Conservation (phyloP, 2,113 vertebrate species). For the Mormoops blainvillei region DNA sequence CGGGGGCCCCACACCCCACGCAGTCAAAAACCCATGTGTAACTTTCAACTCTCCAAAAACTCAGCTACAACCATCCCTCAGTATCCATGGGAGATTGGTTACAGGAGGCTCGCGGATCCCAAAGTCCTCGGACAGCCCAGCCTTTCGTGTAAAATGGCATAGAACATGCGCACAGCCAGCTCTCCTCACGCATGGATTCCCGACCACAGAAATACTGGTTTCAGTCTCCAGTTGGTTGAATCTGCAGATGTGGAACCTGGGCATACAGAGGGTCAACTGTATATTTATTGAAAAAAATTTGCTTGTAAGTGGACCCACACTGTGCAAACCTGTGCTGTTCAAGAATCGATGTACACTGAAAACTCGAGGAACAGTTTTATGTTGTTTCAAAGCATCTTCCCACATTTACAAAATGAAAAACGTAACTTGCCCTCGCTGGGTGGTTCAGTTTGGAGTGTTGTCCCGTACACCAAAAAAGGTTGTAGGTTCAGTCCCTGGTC, state of each 20-base stretch:
- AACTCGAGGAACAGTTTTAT: not conserved
- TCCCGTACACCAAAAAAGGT: too few species aligned
- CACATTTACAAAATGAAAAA: not conserved
- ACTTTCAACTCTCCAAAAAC: not conserved
- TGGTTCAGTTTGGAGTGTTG: too few species aligned
- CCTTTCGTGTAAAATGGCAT: not conserved
- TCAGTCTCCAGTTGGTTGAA: too few species aligned
- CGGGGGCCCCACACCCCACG: not conserved
- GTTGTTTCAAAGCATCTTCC: not conserved
- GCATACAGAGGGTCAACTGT: not conserved
- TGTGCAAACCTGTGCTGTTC: not conserved
- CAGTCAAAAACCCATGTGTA: not conserved
- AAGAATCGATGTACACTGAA: not conserved
- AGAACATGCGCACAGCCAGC: not conserved
- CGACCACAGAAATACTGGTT: not conserved
- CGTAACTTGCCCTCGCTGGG: not conserved
- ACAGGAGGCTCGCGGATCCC: not conserved
- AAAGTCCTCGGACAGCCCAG: not conserved
- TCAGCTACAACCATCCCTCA: not conserved
- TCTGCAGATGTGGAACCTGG: not conserved
- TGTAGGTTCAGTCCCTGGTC: too few species aligned
- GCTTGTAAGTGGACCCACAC: not conserved
- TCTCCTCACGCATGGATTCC: too few species aligned
- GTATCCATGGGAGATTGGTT: not conserved
- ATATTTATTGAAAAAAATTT: not conserved